Base-by-base conservation (phyloP, 2,888 invertebrate genomes). In the Plemyria rubiginata region DNA sequence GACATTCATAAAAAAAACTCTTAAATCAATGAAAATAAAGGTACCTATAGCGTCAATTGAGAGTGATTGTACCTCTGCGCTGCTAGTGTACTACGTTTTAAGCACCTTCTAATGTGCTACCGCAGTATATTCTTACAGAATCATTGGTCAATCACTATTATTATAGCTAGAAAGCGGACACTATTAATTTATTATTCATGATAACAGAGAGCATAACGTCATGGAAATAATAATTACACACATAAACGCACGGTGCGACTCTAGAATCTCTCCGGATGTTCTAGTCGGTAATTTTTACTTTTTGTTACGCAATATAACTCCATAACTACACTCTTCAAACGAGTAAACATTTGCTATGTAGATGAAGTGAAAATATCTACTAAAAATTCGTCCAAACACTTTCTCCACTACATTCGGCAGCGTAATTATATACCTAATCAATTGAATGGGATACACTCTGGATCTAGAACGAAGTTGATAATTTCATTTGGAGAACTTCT, bases 271-370 rank as follows among this genome's bases (percentile, higher is more conserved):
- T 48, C 52, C 65, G 58, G 43, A 53, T 54, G 54, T 52, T 38
- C 41, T 32, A 48, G 11, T 48, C 50, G 36, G 54, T 57, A 66
- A 57, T 66, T 63, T 63, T 58, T 52, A 58, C 53, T 49, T 60
- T 49, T 60, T 43, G 64, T 72, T 72, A 61, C 68, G 68, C 65
- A 71, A 71, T 70, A 67, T 70, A 70, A 72, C 56, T 69, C 70
- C 70, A 70, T 75, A 66, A 71, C 60, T 73, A 63, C 54, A 77
- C 78, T 76, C 79, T 77, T 73, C 71, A 78, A 77, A 67, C 80
- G 76, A 76, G 77, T 71, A 75, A 68, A 69, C 70, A 71, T 70
- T 69, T 72, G 60, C 70, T 70, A 73, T 68, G 71, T 66, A 75
- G 78, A 77, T 72, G 64, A 73, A 71, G 79, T 72, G 72, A 77